Evolutionary conservation across 2,113 vertebrate species (phyloP).

Genomic region (Numenius arquata): DNA sequence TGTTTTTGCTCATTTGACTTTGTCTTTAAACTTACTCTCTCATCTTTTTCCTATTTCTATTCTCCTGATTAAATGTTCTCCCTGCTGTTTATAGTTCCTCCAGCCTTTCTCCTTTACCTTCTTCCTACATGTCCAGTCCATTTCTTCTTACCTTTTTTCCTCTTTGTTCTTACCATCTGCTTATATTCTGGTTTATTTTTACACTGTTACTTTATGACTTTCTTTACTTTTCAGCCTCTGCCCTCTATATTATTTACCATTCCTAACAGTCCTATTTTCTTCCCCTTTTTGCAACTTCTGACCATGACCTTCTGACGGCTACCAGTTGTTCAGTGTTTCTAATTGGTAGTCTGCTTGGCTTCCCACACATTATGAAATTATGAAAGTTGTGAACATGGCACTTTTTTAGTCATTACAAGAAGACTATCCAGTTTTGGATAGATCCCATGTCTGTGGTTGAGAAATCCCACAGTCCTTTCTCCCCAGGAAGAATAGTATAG

Average conservation of each 20-base stretch:
- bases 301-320: neutral
- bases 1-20: neutral
- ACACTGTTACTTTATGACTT: neutral
- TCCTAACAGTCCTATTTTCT: neutral
- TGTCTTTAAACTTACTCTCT: neutral
- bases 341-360: neutral
- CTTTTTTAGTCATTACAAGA: neutral
- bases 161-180: neutral
- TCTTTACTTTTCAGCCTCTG: neutral
- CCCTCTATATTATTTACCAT: neutral
- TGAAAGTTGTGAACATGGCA: neutral
- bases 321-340: neutral
- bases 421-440: neutral
- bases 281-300: neutral
- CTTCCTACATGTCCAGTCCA: neutral
- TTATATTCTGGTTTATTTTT: neutral
- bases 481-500: neutral
- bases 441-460: neutral
- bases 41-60: neutral
- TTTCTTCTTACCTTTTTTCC: neutral
- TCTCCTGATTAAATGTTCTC: neutral
- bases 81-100: neutral
- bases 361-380: neutral
- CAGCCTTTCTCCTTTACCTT: neutral
- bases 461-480: neutral